Evolutionary conservation across 2,888 invertebrate species (phyloP).

Genomic region (Caenorhabditis sp.): DNA sequence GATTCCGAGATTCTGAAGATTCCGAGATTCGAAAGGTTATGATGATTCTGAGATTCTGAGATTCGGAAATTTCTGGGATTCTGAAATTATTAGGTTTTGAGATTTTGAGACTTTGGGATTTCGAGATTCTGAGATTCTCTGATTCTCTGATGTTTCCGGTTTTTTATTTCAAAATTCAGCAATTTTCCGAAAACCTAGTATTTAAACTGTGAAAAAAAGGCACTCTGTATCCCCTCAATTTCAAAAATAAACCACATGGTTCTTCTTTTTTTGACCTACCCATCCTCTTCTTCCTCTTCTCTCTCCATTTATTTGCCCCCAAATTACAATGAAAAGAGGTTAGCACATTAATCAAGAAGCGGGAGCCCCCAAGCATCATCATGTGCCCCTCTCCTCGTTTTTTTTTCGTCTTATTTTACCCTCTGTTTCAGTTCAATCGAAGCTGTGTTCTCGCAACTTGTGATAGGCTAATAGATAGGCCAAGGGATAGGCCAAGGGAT

Average conservation of each 20-base stretch:
- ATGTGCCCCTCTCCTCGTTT: conserved; percentile 4
- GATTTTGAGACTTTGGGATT: background rate
- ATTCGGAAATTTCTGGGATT: too few species aligned
- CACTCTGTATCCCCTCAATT: background rate
- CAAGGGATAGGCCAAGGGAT: too few species aligned
- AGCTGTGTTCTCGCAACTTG: too few species aligned
- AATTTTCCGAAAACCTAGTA: too few species aligned
- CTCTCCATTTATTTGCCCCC: too few species aligned
- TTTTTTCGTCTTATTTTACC: conserved; percentile 2
- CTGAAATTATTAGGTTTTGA: background rate
- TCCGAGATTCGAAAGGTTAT: too few species aligned
- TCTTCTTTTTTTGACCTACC: background rate
- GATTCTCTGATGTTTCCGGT: background rate
- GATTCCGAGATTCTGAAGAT: too few species aligned
- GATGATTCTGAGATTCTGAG: too few species aligned
- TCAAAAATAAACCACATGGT: too few species aligned
- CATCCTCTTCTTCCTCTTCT: background rate
- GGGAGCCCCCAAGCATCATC: conserved; percentile 29
- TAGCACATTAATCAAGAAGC: conserved; percentile 49
- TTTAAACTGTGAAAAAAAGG: too few species aligned
- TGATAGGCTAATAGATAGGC: too few species aligned
- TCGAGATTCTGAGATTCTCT: background rate
- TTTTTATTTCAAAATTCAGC: too few species aligned
- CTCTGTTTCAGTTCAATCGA: background rate
- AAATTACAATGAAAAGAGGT: conserved; percentile 38